These are phyloP conservation scores for Clarias pachynema DNA, from an alignment of 2,797 vertebrate species.

Conservation along the genomic window DNA sequence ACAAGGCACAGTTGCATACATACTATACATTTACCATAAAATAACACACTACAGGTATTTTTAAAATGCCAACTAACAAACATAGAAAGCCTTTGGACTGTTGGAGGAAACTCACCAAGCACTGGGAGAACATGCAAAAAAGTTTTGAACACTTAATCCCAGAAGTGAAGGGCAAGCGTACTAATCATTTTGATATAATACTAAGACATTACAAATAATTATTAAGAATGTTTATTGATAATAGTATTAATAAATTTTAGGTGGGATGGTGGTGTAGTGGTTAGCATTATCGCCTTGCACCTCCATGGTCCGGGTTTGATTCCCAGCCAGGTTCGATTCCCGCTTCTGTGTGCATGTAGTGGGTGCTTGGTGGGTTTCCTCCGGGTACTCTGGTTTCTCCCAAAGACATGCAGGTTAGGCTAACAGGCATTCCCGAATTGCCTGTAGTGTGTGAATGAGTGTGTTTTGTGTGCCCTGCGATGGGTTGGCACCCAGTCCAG, in stretches of 20 bases:
- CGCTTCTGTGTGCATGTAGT: not conserved
- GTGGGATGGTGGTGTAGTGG: not conserved
- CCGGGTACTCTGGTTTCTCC: not conserved
- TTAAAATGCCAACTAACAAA: too few relatives aligned
- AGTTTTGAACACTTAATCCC: too few relatives aligned
- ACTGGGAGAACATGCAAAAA: too few relatives aligned
- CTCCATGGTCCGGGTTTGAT: not conserved
- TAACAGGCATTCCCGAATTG: not conserved
- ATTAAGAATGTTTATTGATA: not conserved
- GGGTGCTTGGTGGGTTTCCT: not conserved
- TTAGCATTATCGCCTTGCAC: not conserved
- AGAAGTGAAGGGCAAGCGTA: too few relatives aligned
- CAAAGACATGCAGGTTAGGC: not conserved
- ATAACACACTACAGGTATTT: too few relatives aligned
- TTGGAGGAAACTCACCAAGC: too few relatives aligned
- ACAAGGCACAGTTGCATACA: too few relatives aligned
- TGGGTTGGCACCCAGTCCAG: too few relatives aligned
- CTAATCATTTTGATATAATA: not conserved
- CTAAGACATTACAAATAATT: not conserved
- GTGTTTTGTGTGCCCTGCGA: not conserved
- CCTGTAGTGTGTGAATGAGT: not conserved
- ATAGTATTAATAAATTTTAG: not conserved
- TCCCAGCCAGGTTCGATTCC: not conserved
- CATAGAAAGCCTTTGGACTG: too few relatives aligned
- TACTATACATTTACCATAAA: too few relatives aligned